These are phyloP conservation scores for Drosophila prolongata DNA, from an alignment of 2,888 invertebrate species.

Conservation along the genomic window DNA sequence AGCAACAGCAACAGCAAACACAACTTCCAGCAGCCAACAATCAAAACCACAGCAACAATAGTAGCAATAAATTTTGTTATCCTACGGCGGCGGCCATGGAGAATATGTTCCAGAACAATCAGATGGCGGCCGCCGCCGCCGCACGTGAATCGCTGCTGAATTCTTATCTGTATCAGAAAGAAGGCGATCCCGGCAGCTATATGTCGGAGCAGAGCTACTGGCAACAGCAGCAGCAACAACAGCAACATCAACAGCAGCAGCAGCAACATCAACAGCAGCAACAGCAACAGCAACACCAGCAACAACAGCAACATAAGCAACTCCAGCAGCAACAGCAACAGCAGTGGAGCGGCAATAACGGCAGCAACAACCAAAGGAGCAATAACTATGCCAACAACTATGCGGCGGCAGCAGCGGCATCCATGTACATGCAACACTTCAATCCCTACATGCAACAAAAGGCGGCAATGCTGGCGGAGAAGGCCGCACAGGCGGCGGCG, in stretches of 20 bases:
- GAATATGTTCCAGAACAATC: constrained; percentile 72
- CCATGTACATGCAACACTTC: constrained; percentile 79
- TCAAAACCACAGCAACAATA: constrained; percentile 59
- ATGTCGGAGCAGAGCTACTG: constrained; percentile 70
- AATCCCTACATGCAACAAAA: constrained; percentile 76
- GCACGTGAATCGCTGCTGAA: constrained; percentile 61
- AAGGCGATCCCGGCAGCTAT: constrained; percentile 49
- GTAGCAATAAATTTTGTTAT: constrained; percentile 60
- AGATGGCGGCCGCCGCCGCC: constrained; percentile 50
- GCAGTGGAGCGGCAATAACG: constrained; percentile 23
- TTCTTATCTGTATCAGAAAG: constrained; percentile 69
- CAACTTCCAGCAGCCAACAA: constrained; percentile 57
- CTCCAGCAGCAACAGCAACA: constrained; percentile 43
- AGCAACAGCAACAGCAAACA: constrained; percentile 53
- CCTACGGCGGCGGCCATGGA: constrained; percentile 64
- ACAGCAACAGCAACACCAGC: constrained; percentile 43
- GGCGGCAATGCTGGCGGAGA: constrained; percentile 70
- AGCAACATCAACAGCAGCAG: constrained; percentile 52
- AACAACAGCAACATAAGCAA: constrained; percentile 25
- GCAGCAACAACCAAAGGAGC: constrained; percentile 26
- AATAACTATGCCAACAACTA: constrained; percentile 68
- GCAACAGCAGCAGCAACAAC: constrained; percentile 70
- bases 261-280: constrained; percentile 52
- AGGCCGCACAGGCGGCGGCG: constrained; percentile 70
- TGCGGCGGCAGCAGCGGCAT: constrained; percentile 68